Conservation (phyloP, 2,888 invertebrate species). For the Spilosoma lubricipeda region DNA sequence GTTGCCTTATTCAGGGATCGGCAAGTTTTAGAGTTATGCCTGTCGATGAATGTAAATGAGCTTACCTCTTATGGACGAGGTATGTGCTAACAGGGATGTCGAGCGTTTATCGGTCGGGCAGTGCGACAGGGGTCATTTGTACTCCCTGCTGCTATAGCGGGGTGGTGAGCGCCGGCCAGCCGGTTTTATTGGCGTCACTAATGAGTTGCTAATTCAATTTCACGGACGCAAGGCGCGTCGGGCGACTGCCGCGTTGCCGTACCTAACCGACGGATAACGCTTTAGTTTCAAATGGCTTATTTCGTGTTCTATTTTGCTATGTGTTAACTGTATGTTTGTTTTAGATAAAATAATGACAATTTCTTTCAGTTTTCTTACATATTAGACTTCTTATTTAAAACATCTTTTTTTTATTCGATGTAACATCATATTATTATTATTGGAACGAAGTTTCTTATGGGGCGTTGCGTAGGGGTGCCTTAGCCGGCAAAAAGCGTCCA, state of each 20-base stretch:
- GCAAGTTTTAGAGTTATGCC: slow-evolving; percentile 15
- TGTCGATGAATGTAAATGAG: slow-evolving; percentile 38
- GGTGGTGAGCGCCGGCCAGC: slow-evolving; percentile 54
- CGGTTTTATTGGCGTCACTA: slow-evolving; percentile 85
- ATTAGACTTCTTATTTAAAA: neutral
- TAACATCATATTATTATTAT: too few relatives aligned
- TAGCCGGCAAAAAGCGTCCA: too few relatives aligned
- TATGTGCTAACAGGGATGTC: slow-evolving; percentile 29
- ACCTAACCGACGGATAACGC: neutral
- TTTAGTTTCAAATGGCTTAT: slow-evolving; percentile 12
- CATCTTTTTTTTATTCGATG: too few relatives aligned
- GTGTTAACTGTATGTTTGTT: neutral
- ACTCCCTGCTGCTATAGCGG: slow-evolving; percentile 10
- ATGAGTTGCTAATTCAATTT: slow-evolving; percentile 87
- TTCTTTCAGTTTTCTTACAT: neutral
- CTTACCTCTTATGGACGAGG: slow-evolving; percentile 28
- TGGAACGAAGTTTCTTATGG: too few relatives aligned
- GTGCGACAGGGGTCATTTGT: slow-evolving; percentile 37
- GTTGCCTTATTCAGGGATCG: slow-evolving; percentile 10
- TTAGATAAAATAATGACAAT: neutral
- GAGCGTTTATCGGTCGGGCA: slow-evolving; percentile 43
- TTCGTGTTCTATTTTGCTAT: neutral
- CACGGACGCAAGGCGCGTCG: slow-evolving; percentile 73
- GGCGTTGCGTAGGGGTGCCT: too few relatives aligned
- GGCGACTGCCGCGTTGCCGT: slow-evolving; percentile 22